Evolutionary conservation across 2,888 invertebrate species (phyloP).

Genomic region (Synanthedon andrenaeformis): DNA sequence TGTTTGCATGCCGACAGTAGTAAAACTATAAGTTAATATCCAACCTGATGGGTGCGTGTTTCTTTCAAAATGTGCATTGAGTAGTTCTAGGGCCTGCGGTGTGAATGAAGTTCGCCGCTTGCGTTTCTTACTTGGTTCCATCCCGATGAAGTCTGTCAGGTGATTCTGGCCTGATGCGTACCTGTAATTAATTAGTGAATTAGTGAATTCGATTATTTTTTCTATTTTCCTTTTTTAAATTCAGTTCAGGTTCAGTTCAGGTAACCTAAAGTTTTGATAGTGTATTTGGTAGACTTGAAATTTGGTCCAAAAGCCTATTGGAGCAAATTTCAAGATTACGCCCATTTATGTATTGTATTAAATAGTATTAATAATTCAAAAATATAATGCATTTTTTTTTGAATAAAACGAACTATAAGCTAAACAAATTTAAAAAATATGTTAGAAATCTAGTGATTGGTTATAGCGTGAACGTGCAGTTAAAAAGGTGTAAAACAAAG

Average conservation of each 20-base stretch:
- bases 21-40: slow-evolving; percentile 2
- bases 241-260: no score
- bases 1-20: no score
- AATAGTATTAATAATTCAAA: no score
- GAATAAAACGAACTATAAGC: no score
- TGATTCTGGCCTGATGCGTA: slow-evolving; percentile 94
- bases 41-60: slow-evolving; percentile 98
- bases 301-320: no score
- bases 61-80: slow-evolving; percentile 95
- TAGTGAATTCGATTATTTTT: slow-evolving; percentile 1
- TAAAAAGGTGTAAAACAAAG: no score
- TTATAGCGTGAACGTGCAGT: no score
- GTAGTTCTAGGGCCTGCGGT: slow-evolving; percentile 92
- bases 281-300: neutral
- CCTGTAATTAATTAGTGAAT: slow-evolving; percentile 65
- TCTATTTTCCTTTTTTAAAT: neutral
- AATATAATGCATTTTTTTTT: no score
- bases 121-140: slow-evolving; percentile 96
- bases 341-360: no score
- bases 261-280: neutral
- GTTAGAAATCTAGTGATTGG: no score
- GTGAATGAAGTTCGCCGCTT: slow-evolving; percentile 97
- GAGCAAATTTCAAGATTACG: no score
- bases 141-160: slow-evolving; percentile 94
- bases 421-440: no score